A percentile compares a stretch with the other conserved stretches of the same genome.
Conservation (phyloP, 1,140 invertebrate species). For the Calycopis cecrops region DNA sequence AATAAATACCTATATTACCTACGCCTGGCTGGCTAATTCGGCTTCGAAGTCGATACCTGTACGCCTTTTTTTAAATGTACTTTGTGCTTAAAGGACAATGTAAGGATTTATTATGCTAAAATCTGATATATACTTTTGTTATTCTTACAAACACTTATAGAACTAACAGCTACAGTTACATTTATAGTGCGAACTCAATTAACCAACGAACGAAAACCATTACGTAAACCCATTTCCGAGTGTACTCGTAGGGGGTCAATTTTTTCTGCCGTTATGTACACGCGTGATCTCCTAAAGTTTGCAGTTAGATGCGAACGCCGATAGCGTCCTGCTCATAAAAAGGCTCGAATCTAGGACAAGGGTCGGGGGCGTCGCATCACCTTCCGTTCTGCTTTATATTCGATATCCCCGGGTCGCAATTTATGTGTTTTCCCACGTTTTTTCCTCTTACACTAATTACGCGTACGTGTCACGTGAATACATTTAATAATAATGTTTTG, state of each 20-base stretch:
- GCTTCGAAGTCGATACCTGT: too few species aligned
- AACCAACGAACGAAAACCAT: not conserved
- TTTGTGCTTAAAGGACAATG: too few species aligned
- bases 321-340: constrained; percentile 68
- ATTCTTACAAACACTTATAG: too few species aligned
- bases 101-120: too few species aligned
- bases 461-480: constrained; percentile 12
- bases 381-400: constrained; percentile 58
- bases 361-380: constrained; percentile 48
- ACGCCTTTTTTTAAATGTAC: too few species aligned
- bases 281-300: constrained; percentile 59
- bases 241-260: constrained; percentile 32
- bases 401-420: constrained; percentile 31
- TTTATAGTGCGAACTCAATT: too few species aligned
- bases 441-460: constrained; percentile 31
- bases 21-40: too few species aligned
- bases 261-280: constrained; percentile 38
- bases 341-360: constrained; percentile 55
- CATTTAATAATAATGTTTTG: too few species aligned
- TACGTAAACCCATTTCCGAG: not conserved
- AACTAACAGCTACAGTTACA: too few species aligned
- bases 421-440: constrained; percentile 29
- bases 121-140: too few species aligned
- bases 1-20: too few species aligned
- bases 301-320: constrained; percentile 57